Conservation (phyloP, 2,888 invertebrate genomes). For the Cephus pulcher region DNA sequence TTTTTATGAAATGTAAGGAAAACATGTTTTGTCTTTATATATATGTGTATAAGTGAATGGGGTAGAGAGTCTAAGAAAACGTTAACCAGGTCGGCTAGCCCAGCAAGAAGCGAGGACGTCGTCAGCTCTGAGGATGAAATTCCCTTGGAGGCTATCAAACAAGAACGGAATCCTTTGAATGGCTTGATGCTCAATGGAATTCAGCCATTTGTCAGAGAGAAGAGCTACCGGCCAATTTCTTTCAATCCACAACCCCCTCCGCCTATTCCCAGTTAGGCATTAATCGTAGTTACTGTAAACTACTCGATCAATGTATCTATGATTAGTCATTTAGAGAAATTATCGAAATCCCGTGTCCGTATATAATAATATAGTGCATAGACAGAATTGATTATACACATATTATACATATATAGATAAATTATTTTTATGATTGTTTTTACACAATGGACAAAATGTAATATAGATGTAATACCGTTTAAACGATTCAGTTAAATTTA, state of each 20-base stretch:
- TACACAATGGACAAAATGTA: conserved; percentile 1
- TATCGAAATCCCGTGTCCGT: conserved; percentile 11
- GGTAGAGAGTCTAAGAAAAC: conserved; percentile 36
- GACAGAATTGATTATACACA: conserved; percentile 7
- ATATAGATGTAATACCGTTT: conserved; percentile 12
- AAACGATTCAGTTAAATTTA: neutral
- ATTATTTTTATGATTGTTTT: conserved; percentile 13
- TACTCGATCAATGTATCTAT: neutral
- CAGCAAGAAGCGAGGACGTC: conserved; percentile 48
- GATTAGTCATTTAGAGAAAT: conserved; percentile 6
- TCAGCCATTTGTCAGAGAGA: conserved; percentile 63
- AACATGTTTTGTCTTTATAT: neutral
- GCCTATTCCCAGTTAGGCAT: conserved; percentile 29
- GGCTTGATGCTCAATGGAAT: conserved; percentile 51
- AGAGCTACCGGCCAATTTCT: conserved; percentile 66
- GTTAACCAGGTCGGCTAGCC: conserved; percentile 55
- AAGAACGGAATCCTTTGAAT: conserved; percentile 40
- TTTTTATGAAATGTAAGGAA: neutral
- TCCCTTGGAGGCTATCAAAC: conserved; percentile 46
- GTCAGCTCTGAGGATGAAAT: conserved; percentile 48
- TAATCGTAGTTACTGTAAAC: neutral
- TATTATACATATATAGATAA: conserved; percentile 18
- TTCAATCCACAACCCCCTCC: conserved; percentile 62
- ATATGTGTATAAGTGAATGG: neutral
- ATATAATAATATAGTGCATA: conserved; percentile 1